Base-by-base conservation (phyloP, 2,797 vertebrate species). In the Sphaeramia orbicularis region DNA sequence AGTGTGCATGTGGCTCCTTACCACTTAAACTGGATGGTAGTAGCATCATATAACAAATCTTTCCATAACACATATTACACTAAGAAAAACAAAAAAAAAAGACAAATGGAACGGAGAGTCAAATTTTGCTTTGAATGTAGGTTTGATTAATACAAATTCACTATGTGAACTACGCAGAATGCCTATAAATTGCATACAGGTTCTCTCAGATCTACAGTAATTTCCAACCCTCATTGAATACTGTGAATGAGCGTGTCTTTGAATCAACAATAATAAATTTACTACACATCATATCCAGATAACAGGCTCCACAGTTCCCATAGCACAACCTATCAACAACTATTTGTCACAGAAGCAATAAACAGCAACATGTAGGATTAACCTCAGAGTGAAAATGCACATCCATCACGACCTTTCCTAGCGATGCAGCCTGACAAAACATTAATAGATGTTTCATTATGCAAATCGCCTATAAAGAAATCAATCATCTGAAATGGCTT, bases 281-380 rank as follows among this genome's bases (percentile, higher is more conserved):
- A 10, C 32, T 11, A 27, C 3, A 36, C 37, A 41, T 9, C 38
- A 37, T 54, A 42, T n/a, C 38, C 18, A 30, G 58, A 55, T 11
- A 40, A 68, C 59, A 63, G 56, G 58, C 47, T 70, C 42, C 48
- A 41, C 24, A 63, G 79, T 81, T 81, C 58, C 76, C 70, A 75
- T 67, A 69, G 68, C 73, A 58, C 65, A 78, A 50, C 47, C 73
- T 9, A 71, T 67, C 52, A 75, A 80, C 74, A 75, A 84, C 72
- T 83, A 72, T 80, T 65, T 74, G 76, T 67, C 75, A 84, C 41
- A 45, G 80, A 19, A 51, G 61, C 38, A 66, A 83, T 57, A 65
- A 71, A 69, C 65, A 88, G 83, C 84, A 88, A 88, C 91, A 83
- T 78, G 82, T 86, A 83, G 80, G 35, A 50, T 51, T n/a, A 56